Evolutionary conservation across 2,888 invertebrate genomes (phyloP), one percentile per base, ranked within the genome.

Genomic region (Rhingia campestris): DNA sequence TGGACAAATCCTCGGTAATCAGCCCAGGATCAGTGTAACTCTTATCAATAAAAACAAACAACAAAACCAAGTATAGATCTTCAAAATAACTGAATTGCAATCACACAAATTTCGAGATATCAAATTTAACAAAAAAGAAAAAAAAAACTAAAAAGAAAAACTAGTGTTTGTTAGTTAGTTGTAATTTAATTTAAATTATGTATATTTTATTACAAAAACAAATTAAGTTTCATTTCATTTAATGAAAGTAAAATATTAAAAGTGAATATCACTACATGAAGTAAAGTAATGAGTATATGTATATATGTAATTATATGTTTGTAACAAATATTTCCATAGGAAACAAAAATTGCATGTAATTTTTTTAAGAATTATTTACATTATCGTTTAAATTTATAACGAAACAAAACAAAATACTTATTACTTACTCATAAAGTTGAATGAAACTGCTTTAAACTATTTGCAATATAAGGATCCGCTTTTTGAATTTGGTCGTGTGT

Each of bases 1-100:
- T 87, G 59, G 87, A 87, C 45, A 87, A 87, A 74, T 86, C 86
- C 56, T 66, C 87, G 43, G 80, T 87, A 77, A 72, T 80, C n/a
- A 76, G 80, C 37, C 84, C 84, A 7, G 74, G 84, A 66, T 82
- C 77, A 33, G 77, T 82, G 63, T 82, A 79, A 74, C 37, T 43
- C 6, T 45, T 5, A 33, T 22, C 30, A 49, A 49, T 49, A 49
- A 49, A 63, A 37, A 45, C 56, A 12, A 30, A 59, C n/a, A 14
- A 67, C 9, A 54, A 32, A 45, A 22, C 12, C 22, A 41, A 51
- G 12, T 39, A 51, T 61, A 59, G 9, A 43, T 47, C 0, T 12
- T 32, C 41, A 56, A 49, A 53, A 33, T 35, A 51, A 54, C 39
- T 32, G 53, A 61, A 56, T 76, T 59, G 76, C 70, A 81, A 66